A percentile compares a stretch with the other conserved stretches of the same genome.
These are phyloP conservation scores for Lepidurus arcticus DNA, from an alignment of 1,140 invertebrate species.

Conservation along the genomic window DNA sequence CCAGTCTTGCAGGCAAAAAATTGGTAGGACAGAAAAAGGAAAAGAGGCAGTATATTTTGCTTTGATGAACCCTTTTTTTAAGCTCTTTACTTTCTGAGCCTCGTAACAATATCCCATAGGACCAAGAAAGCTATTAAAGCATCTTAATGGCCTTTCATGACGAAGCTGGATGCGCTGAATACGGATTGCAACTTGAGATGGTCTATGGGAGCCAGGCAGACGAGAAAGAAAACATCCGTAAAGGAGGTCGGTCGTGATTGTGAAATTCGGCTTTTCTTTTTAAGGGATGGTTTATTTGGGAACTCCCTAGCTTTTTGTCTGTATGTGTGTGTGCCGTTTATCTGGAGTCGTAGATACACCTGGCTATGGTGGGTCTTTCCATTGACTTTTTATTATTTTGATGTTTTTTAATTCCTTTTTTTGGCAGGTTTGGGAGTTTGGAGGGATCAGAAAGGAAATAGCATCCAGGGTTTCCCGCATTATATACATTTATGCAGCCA, in stretches of 20 bases:
- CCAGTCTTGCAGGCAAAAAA: too few relatives aligned
- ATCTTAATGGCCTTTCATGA: slow-evolving; percentile 19
- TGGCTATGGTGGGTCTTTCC: background rate
- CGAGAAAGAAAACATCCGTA: slow-evolving; percentile 11
- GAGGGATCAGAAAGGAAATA: background rate
- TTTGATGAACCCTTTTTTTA: background rate
- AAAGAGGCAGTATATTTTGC: background rate
- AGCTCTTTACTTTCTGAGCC: background rate
- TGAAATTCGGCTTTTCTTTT: slow-evolving; percentile 16
- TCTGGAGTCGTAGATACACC: background rate
- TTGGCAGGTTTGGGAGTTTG: background rate
- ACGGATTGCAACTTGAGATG: slow-evolving; percentile 2
- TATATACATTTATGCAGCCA: background rate
- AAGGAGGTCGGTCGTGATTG: slow-evolving; percentile 21
- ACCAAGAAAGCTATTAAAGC: slow-evolving; percentile 19
- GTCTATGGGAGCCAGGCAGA: background rate
- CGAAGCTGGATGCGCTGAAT: slow-evolving; percentile 18
- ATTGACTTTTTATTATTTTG: background rate
- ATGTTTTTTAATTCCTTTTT: too few relatives aligned
- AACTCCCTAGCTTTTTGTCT: background rate
- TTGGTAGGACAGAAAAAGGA: background rate
- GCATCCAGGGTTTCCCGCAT: background rate
- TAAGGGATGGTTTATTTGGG: slow-evolving; percentile 15
- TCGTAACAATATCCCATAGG: slow-evolving; percentile 13
- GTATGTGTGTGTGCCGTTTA: background rate